Evolutionary conservation across 2,888 invertebrate genomes (phyloP).

Genomic region (Ornithoptera alexandrae): DNA sequence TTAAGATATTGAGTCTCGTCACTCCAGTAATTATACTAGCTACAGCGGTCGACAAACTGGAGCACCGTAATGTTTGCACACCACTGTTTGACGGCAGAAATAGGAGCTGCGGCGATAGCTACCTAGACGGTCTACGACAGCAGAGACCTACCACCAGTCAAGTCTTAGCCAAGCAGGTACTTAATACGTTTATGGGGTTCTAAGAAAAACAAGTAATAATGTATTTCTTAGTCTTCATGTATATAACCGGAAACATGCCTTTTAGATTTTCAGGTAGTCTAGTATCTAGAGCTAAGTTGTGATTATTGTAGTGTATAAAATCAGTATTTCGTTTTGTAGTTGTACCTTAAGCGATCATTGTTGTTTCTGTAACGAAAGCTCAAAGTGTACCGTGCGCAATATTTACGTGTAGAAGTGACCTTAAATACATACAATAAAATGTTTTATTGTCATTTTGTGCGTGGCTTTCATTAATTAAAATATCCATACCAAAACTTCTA

Average conservation of each 20-base stretch:
- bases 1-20: too few relatives aligned
- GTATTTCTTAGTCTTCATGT: neutral
- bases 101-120: too few relatives aligned
- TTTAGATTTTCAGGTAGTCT: neutral
- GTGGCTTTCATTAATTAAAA: slow-evolving; percentile 23
- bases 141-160: too few relatives aligned
- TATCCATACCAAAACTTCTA: neutral
- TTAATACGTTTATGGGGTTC: neutral
- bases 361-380: slow-evolving; percentile 58
- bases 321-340: slow-evolving; percentile 8
- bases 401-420: slow-evolving; percentile 71
- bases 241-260: neutral
- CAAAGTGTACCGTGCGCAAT: slow-evolving; percentile 56
- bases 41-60: too few relatives aligned
- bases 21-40: too few relatives aligned
- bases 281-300: neutral
- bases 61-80: too few relatives aligned
- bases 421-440: slow-evolving; percentile 38
- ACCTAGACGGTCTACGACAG: too few relatives aligned
- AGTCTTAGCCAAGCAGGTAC: too few relatives aligned
- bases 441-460: slow-evolving; percentile 29
- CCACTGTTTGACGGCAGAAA: too few relatives aligned
- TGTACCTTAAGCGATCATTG: slow-evolving; percentile 34
- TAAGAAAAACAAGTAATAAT: neutral
- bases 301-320: neutral